Percentiles rank a stretch among this genome's conserved stretches.
phyloP scores from a whole-genome alignment of 37 sponge, comb jelly and placozoan species.

The Chondrosia reniformis region DNA sequence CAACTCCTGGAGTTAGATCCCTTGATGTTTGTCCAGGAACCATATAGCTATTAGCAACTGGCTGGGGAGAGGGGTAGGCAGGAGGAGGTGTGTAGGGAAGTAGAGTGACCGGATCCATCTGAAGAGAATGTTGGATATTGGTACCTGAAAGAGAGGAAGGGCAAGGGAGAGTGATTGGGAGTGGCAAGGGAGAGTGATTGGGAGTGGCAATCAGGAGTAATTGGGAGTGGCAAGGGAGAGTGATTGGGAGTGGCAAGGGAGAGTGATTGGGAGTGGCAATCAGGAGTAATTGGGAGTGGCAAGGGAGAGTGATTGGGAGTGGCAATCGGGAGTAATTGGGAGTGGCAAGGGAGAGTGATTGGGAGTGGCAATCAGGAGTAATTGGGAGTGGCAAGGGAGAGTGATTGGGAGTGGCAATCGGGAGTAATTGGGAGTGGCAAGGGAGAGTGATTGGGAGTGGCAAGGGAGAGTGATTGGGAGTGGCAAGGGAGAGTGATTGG shows the following conservation, averaged over 20 bases:
- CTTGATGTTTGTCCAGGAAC: too few relatives aligned
- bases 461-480: background rate
- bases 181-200: too few relatives aligned
- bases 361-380: background rate
- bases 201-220: too few relatives aligned
- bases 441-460: background rate
- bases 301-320: slow-evolving; percentile 21
- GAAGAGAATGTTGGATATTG: too few relatives aligned
- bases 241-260: too few relatives aligned
- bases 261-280: too few relatives aligned
- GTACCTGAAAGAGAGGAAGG: too few relatives aligned
- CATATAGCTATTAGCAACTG: too few relatives aligned
- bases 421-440: background rate
- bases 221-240: too few relatives aligned
- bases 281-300: slow-evolving; percentile 37
- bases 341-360: background rate
- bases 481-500: background rate
- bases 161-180: too few relatives aligned
- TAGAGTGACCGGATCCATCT: too few relatives aligned
- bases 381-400: background rate
- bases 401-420: background rate
- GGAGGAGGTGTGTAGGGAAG: background rate
- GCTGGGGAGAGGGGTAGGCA: background rate
- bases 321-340: background rate
- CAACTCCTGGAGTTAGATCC: too few relatives aligned